Percentiles rank a stretch among this genome's conserved stretches.
Conservation (phyloP, 2,113 vertebrate species). For the Chaetorhynchus papuensis region DNA sequence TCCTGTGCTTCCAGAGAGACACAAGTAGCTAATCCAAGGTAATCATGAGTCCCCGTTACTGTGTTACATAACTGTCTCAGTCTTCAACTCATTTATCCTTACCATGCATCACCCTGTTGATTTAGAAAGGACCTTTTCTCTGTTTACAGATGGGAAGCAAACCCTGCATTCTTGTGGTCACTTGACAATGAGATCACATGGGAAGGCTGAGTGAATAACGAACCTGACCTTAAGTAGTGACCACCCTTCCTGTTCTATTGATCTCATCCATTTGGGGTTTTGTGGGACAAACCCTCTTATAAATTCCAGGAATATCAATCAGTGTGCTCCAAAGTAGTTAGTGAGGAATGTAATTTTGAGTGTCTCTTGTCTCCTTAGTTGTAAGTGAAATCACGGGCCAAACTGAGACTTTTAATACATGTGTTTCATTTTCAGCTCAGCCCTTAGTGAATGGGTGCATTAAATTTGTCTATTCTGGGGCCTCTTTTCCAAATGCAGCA, state of each 20-base stretch:
- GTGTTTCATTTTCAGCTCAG: neutral
- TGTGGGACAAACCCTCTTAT: neutral
- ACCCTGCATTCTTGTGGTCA: constrained; percentile 1
- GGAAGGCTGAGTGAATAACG: neutral
- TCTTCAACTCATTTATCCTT: neutral
- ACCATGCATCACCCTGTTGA: neutral
- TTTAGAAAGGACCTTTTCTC: neutral
- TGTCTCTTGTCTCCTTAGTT: neutral
- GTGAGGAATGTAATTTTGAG: neutral
- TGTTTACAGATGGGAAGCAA: constrained; percentile 5
- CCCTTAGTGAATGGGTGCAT: neutral
- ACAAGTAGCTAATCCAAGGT: neutral
- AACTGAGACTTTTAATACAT: neutral
- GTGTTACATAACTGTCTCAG: neutral
- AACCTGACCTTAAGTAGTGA: neutral
- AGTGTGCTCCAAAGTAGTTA: neutral
- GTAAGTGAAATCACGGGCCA: neutral
- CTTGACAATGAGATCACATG: neutral
- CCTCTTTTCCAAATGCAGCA: neutral
- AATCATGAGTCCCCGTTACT: neutral
- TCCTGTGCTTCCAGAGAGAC: neutral
- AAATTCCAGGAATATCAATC: neutral
- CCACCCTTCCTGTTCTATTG: neutral
- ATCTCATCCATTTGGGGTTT: neutral
- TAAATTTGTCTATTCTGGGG: neutral